Percentiles rank a stretch among this genome's conserved stretches.
Conservation (phyloP, 2,113 vertebrate species). For the Pungitius pungitius region DNA sequence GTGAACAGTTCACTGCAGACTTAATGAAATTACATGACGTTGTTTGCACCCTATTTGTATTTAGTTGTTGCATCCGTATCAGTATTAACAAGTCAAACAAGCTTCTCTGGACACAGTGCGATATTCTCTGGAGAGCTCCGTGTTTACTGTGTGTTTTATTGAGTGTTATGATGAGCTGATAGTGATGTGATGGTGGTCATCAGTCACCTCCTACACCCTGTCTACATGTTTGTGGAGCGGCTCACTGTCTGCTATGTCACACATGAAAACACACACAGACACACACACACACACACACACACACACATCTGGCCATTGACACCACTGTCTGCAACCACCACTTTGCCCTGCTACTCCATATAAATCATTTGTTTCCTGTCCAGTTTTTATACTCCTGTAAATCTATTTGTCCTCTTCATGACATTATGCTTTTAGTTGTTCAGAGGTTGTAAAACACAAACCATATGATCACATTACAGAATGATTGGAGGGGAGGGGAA, state of each 20-base stretch:
- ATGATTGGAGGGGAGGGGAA: background rate
- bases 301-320: constrained; percentile 18
- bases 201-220: constrained; percentile 68
- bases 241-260: constrained; percentile 36
- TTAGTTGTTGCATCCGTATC: background rate
- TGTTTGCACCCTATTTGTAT: background rate
- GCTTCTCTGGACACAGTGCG: background rate
- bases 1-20: background rate
- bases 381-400: background rate
- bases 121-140: background rate
- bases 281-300: constrained; percentile 24
- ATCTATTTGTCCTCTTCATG: background rate
- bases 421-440: background rate
- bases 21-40: background rate
- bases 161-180: constrained; percentile 65
- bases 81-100: background rate
- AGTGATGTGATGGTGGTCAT: constrained; percentile 68
- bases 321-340: background rate
- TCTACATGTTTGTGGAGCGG: constrained; percentile 37
- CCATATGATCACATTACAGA: background rate
- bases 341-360: background rate
- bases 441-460: background rate
- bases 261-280: constrained; percentile 23
- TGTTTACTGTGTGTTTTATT: constrained; percentile 28
- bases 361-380: background rate